A percentile compares a stretch with the other conserved stretches of the same genome.
These are phyloP conservation scores for Nymphalis polychloros DNA, from an alignment of 2,888 invertebrate genomes.

Conservation along the genomic window DNA sequence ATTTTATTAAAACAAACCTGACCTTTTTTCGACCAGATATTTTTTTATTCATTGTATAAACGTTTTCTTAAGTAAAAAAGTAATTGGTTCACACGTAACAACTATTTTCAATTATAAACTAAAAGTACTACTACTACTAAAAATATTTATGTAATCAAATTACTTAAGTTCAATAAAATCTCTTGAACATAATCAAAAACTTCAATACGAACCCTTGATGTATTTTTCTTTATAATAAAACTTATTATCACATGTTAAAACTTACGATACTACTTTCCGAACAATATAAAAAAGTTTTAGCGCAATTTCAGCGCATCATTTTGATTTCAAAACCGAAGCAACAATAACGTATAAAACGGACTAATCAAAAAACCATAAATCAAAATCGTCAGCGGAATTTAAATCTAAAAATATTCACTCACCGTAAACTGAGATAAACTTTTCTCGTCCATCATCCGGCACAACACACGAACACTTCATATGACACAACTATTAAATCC, in stretches of 20 bases:
- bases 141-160: too few relatives aligned
- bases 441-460: slow-evolving; percentile 60
- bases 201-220: too few relatives aligned
- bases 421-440: slow-evolving; percentile 65
- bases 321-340: not conserved
- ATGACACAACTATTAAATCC: slow-evolving; percentile 42
- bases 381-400: slow-evolving; percentile 34
- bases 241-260: not conserved
- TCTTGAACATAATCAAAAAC: not conserved
- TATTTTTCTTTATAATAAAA: too few relatives aligned
- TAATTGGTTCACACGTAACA: too few relatives aligned
- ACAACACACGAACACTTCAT: slow-evolving; percentile 63
- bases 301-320: not conserved
- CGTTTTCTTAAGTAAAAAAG: not conserved
- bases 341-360: not conserved
- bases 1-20: not conserved
- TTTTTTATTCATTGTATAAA: not conserved
- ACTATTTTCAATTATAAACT: too few relatives aligned
- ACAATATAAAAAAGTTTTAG: slow-evolving; percentile 4
- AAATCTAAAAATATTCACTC: slow-evolving; percentile 48
- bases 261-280: slow-evolving; percentile 3
- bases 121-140: too few relatives aligned
- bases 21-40: not conserved
- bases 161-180: not conserved
- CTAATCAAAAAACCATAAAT: slow-evolving; percentile 19